Base-by-base conservation (phyloP, 35 echinoderm and acorn worm species). In the Holothuria glaberrima region DNA sequence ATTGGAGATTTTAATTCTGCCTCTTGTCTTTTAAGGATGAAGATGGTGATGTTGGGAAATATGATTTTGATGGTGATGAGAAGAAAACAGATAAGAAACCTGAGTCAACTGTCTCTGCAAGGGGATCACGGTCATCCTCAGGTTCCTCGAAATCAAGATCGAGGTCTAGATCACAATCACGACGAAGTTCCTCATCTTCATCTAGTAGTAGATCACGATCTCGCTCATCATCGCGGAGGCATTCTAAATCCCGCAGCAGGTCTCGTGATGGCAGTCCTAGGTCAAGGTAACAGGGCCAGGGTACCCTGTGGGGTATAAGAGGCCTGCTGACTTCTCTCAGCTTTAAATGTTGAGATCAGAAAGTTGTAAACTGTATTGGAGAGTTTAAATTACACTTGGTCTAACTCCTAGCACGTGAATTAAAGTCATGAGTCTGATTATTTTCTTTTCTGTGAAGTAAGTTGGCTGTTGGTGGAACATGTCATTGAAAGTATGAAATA, bases 201-300 rank as follows among this genome's bases (percentile, higher is more conserved):
- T 78, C 74, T 0, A 35, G 41, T 0, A 35, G 41, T 2, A 35
- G 74, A 24, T 78, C 74, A 21, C 20, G 74, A 78, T 78, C 74
- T 5, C 20, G 74, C n/a, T 78, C 74, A 17, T 78, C 74, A 28
- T 78, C 74, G 50, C 22, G 21, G 7, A 78, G 50, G 24, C 74
- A 38, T 48, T 78, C 74, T 12, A 84, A 38, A 32, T 84, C 80
- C 3, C 80, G 30, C 5, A 84, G 80, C 12, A 5, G 80, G 34
- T 84, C 80, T 45, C 46, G 30, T 19, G 57, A 30, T 20, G 27
- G 74, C 74, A 84, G 80, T 21, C 58, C 80, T 62, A 84, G 80
- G 80, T 84, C 80, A 84, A 84, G 80, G 80, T 84, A 84, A 84
- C 80, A 84, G 80, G 80, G 80, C 27, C 36, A 41, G 36, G 36